Conservation (phyloP, 2,797 vertebrate genomes). For the Bufotes viridis region DNA sequence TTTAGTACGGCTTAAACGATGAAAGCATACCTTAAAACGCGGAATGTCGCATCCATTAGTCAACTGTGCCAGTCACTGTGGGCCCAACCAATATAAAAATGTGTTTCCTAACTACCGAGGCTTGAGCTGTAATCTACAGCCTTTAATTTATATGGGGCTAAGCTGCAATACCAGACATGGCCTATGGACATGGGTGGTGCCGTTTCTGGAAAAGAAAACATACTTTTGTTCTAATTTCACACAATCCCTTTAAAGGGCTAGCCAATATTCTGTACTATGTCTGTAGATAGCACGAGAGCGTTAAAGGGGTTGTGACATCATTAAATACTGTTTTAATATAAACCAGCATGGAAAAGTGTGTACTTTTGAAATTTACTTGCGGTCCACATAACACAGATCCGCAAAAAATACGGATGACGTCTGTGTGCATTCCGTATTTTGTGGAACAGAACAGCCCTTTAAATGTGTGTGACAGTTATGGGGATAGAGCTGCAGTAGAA, state of each 20-base stretch:
- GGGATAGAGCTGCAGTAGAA: too few species aligned
- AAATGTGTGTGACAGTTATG: too few species aligned
- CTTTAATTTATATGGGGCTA: too few species aligned
- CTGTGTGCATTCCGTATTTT: too few species aligned
- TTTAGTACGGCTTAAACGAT: conserved; percentile 21
- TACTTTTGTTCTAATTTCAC: neutral
- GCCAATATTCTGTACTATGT: neutral
- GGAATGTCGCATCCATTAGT: neutral
- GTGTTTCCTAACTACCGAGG: neutral
- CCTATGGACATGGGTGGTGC: neutral
- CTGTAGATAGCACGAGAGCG: neutral
- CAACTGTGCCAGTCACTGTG: neutral
- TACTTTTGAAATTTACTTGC: too few species aligned
- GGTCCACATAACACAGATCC: too few species aligned
- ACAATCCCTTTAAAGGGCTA: neutral
- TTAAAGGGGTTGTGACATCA: too few species aligned
- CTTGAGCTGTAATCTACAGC: too few species aligned
- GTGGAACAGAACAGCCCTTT: too few species aligned
- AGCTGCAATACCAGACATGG: neutral
- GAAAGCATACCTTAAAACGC: conserved; percentile 16
- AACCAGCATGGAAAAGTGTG: too few species aligned
- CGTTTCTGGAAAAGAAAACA: neutral
- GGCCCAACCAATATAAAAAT: neutral
- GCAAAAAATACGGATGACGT: too few species aligned
- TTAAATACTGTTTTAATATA: too few species aligned